Evolutionary conservation across 2,797 vertebrate species (phyloP), one percentile per base, ranked within the genome.

Genomic region (Parotocinclus haroldoi): DNA sequence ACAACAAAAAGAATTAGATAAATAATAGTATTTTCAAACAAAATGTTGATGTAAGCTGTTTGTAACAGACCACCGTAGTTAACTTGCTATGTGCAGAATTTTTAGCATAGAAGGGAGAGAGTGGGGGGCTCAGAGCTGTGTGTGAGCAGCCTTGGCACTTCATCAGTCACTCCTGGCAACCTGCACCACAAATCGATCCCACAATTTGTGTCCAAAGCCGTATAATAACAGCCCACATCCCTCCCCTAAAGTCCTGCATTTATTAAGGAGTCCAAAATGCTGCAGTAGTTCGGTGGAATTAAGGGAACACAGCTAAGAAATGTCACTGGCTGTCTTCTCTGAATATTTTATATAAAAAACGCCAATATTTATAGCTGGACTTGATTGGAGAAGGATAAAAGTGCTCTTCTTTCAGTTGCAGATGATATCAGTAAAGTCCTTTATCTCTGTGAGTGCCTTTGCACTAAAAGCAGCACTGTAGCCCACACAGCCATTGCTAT

Each of bases 71-170:
- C 61, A 44, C 14, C n/a, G 16, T 62, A 52, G 63, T 66, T 67
- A 96, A 91, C 92, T 95, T 86, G 91, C 92, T 95, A 86, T 58
- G 91, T 78, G 93, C 94, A 85, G 92, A 94, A 88, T 90, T 94
- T n/a, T 81, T 92, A 81, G 69, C 90, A 94, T 66, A 92, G 93
- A 85, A 91, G 89, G 88, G 92, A 91, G 75, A 93, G 90, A 91
- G 90, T 90, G 91, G 89, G 85, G 75, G 80, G 82, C 83, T 86
- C n/a, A 77, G 55, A 77, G 71, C 75, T 71, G 16, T 66, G 19
- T 80, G 68, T 82, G 76, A 79, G 76, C 52, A 78, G 77, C 78
- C 76, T 73, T 75, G 68, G 72, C 60, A 81, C 77, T 84, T 82
- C 85, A 89, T 88, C 80, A 85, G 85, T 89, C 83, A 76, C 71